Percentiles rank a stretch among this genome's conserved stretches.
Evolutionary conservation across 2,113 vertebrate genomes (phyloP).

Genomic region (Pelodiscus sinensis): DNA sequence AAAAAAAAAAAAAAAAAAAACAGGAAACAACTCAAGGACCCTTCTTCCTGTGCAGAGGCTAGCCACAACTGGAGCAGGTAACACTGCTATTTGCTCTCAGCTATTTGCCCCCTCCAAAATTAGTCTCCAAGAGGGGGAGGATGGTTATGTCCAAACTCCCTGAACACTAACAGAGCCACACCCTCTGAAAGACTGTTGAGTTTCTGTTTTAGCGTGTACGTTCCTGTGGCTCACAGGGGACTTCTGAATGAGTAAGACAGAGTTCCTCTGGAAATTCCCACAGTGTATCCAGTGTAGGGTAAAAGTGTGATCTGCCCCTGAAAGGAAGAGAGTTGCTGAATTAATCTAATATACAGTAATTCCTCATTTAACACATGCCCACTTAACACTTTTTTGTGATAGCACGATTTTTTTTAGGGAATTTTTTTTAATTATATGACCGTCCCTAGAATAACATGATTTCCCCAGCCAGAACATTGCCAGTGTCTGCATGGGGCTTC

Average conservation of each 20-base stretch:
- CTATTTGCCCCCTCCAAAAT: not conserved
- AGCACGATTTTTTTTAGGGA: too few relatives aligned
- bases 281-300: not conserved
- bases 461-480: too few relatives aligned
- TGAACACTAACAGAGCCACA: not conserved
- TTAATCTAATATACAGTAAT: not conserved
- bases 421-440: too few relatives aligned
- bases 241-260: not conserved
- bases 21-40: not conserved
- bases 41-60: not conserved
- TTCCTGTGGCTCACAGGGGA: not conserved
- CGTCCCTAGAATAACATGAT: too few relatives aligned
- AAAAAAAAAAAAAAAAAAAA: not conserved
- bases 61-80: not conserved
- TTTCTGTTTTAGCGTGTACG: not conserved
- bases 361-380: too few relatives aligned
- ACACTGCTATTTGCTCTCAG: not conserved
- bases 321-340: not conserved
- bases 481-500: too few relatives aligned
- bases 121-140: not conserved
- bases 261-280: not conserved
- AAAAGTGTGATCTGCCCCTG: not conserved
- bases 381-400: too few relatives aligned
- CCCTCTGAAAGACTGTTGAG: not conserved
- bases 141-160: not conserved